phyloP scores from a whole-genome alignment of 2,797 vertebrate genomes.

The Erethizon dorsatum region DNA sequence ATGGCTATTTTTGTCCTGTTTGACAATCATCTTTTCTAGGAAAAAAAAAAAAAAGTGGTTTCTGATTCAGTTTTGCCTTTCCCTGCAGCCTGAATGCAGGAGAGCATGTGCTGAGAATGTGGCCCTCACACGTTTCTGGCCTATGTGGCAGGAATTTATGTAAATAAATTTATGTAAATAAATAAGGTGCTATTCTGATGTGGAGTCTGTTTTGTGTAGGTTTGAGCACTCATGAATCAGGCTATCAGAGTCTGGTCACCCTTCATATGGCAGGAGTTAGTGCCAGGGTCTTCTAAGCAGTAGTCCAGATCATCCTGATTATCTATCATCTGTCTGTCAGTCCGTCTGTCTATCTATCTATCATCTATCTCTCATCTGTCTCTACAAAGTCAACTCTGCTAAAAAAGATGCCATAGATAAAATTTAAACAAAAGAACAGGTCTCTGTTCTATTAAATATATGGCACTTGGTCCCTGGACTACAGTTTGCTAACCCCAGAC shows the following conservation, averaged over 20 bases:
- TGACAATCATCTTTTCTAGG: not conserved
- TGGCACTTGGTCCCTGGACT: not conserved
- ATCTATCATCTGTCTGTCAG: not conserved
- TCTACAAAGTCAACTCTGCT: not conserved
- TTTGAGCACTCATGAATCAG: not conserved
- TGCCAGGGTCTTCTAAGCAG: not conserved
- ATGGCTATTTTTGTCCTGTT: not conserved
- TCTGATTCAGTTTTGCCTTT: slow-evolving; percentile 36
- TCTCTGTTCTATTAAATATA: not conserved
- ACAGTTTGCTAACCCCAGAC: not conserved
- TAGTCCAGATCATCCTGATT: not conserved
- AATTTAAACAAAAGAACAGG: not conserved
- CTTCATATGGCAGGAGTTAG: not conserved
- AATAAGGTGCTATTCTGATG: not conserved
- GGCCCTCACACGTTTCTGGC: not conserved
- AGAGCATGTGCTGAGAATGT: slow-evolving; percentile 18
- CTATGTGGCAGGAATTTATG: not conserved
- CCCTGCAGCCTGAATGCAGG: not conserved
- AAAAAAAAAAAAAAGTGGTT: not conserved
- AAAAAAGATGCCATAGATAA: not conserved
- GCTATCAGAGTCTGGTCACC: not conserved
- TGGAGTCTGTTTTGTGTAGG: not conserved
- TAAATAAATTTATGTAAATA: not conserved
- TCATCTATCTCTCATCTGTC: not conserved
- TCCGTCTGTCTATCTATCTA: not conserved